These are phyloP conservation scores for Erannis defoliaria DNA, from an alignment of 2,888 invertebrate species.

Conservation along the genomic window DNA sequence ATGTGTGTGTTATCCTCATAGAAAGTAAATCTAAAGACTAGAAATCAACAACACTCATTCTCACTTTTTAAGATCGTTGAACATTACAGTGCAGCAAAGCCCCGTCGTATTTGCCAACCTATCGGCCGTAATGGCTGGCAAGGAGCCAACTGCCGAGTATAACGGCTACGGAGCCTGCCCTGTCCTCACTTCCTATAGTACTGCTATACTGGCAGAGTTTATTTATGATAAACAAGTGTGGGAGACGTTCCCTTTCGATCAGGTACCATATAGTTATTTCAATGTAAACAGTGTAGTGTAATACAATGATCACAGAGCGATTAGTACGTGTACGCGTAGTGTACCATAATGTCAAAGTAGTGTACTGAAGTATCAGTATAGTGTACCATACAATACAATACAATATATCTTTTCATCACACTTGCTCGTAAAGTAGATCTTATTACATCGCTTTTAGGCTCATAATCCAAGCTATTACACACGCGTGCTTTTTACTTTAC, in stretches of 20 bases:
- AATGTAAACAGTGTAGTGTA: no score
- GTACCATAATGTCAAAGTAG: neutral
- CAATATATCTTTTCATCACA: no score
- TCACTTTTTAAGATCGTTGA: neutral
- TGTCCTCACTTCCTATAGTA: slow-evolving; percentile 92
- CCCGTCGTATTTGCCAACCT: slow-evolving; percentile 92
- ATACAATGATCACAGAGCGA: no score
- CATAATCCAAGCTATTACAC: no score
- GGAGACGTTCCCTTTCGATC: slow-evolving; percentile 97
- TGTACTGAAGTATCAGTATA: no score
- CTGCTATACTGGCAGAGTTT: slow-evolving; percentile 96
- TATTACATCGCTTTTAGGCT: no score
- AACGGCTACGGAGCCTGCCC: slow-evolving; percentile 99
- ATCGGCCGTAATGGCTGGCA: slow-evolving; percentile 87
- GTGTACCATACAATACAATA: no score
- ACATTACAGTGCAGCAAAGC: slow-evolving; percentile 91
- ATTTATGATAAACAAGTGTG: slow-evolving; percentile 92
- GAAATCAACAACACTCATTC: neutral
- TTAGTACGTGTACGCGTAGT: no score
- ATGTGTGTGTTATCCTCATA: no score
- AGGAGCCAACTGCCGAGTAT: slow-evolving; percentile 85
- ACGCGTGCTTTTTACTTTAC: no score
- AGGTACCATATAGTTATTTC: no score
- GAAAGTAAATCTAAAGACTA: neutral
- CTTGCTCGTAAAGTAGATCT: no score